Conservation (phyloP, 2,888 invertebrate species). For the Oscheius sp. region DNA sequence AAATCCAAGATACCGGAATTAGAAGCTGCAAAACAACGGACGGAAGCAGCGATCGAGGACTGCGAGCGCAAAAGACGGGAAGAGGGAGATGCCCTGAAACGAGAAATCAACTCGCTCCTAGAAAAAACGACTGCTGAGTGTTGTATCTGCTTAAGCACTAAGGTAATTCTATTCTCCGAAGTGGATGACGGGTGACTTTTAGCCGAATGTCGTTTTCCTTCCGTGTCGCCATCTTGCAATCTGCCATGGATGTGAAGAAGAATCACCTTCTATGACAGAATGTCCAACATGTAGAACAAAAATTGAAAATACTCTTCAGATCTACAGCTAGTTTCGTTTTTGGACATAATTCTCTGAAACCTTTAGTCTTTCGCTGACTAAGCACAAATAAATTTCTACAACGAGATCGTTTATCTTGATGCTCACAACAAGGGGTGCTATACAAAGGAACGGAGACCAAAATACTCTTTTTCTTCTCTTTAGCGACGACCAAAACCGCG, state of each 20-base stretch:
- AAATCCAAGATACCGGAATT: conserved; percentile 11
- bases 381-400: conserved; percentile 19
- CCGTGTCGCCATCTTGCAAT: conserved; percentile 50
- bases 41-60: conserved; percentile 11
- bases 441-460: neutral
- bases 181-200: neutral
- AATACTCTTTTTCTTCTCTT: neutral
- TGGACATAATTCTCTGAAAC: neutral
- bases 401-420: conserved; percentile 18
- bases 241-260: conserved; percentile 43
- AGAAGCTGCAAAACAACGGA: conserved; percentile 2
- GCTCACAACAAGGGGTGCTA: conserved; percentile 21
- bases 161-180: conserved; percentile 21
- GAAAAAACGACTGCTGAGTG: conserved; percentile 46
- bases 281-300: conserved; percentile 49
- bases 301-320: conserved; percentile 21
- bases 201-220: conserved; percentile 50
- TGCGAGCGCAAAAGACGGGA: conserved; percentile 6
- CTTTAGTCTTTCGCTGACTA: conserved; percentile 27
- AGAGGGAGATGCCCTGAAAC: conserved; percentile 21
- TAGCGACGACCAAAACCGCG: conserved; percentile 25
- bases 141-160: conserved; percentile 47
- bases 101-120: conserved; percentile 39
- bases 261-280: conserved; percentile 37
- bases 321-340: conserved; percentile 23